These are phyloP conservation scores for Caenorhabditis sp. DNA, from an alignment of 2,888 invertebrate genomes.

Conservation along the genomic window DNA sequence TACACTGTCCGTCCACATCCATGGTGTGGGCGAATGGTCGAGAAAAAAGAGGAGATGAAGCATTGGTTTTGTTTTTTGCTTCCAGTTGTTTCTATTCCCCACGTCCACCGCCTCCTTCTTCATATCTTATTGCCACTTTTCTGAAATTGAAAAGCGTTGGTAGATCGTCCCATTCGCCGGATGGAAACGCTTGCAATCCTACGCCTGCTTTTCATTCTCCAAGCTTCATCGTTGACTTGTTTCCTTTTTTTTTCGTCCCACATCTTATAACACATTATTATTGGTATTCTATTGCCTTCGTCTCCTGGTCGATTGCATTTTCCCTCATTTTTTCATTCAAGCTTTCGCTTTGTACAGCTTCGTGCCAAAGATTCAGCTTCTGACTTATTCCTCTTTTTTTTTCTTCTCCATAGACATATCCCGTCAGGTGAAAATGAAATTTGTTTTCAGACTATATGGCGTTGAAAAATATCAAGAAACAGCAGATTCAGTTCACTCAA, in stretches of 20 bases:
- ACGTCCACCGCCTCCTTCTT: background rate
- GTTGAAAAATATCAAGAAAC: conserved; percentile 44
- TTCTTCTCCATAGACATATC: background rate
- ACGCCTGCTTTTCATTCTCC: conserved; percentile 2
- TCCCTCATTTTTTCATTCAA: conserved; percentile 9
- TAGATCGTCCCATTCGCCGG: conserved; percentile 25
- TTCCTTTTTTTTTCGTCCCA: background rate
- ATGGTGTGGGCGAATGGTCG: conserved; percentile 19
- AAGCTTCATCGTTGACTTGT: background rate
- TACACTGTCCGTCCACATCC: conserved; percentile 23
- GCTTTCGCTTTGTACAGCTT: background rate
- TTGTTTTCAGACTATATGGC: conserved; percentile 53
- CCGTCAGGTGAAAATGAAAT: background rate
- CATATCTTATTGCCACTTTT: background rate
- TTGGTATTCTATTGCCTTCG: conserved; percentile 40
- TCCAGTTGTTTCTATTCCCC: background rate
- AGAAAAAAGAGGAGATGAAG: conserved; percentile 40
- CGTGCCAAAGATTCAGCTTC: background rate
- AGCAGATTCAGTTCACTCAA: conserved; percentile 55
- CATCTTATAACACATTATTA: conserved; percentile 60
- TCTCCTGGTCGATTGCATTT: conserved; percentile 8
- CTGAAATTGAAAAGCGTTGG: conserved; percentile 38
- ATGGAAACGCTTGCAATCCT: conserved; percentile 44
- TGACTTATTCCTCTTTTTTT: background rate
- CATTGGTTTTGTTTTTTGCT: conserved; percentile 47